Base-by-base conservation (phyloP, 2,113 vertebrate species). In the Trochalopteron elliotii region DNA sequence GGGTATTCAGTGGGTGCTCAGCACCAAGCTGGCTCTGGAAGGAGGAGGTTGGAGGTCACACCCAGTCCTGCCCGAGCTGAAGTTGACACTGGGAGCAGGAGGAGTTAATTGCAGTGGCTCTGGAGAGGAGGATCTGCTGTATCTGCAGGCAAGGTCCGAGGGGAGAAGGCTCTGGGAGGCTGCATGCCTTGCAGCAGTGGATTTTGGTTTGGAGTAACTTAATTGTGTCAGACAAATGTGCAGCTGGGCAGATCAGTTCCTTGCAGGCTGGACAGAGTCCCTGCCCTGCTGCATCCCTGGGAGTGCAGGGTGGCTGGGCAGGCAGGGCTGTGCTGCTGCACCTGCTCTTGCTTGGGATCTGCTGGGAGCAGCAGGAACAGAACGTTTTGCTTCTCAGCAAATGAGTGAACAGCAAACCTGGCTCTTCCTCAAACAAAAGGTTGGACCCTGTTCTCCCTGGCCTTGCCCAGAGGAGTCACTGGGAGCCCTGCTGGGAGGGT, bases 251-350 rank as follows among this genome's bases (percentile, higher is more conserved):
- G 49, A 6, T 70, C 9, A 10, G 35, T 55, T 65, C 55, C 23
- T 27, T 25, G 25, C 63, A 49, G 67, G 42, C 56, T n/a, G 78
- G 47, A 42, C 33, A 1, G 49, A 19, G 39, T 33, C 49, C 23
- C 61, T 31, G 44, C 44, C 30, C 31, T 56, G 64, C 65, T 15
- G 44, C 68, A 50, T 63, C 53, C 81, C 35, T 3, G 20, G 59
- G 3, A 83, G 42, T 9, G 25, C 0, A 0, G 40, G 37, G 7
- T 39, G 44, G 3, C 23, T 0, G 3, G 50, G 42, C 13, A 16
- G 35, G 52, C 52, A 30, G 61, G 35, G 61, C 71, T 52, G 45
- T 23, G 72, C 72, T 77, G 72, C 83, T 60, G 63, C 72, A 33
- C 83, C 55, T 78, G 72, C 72, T 67, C 53, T 1, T 27, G 44